Conservation (phyloP, 23 tunicate genomes). For the Halocynthia aurantium region DNA sequence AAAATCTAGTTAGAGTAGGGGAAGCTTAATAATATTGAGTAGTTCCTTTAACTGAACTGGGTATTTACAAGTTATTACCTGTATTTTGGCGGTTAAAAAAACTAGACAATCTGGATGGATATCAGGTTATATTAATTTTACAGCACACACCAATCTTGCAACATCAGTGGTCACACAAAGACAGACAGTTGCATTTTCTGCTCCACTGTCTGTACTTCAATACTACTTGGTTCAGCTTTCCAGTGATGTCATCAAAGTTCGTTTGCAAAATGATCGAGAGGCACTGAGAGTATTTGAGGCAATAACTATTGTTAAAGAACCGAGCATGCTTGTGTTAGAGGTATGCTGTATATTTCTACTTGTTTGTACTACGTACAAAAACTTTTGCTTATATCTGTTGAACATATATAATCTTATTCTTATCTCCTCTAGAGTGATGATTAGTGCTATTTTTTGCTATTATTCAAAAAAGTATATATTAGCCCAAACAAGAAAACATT, state of each 20-base stretch:
- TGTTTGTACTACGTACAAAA: too few species aligned
- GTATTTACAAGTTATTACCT: not conserved
- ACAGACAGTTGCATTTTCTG: conserved; percentile 72
- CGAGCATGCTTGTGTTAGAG: conserved; percentile 70
- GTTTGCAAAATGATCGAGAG: conserved; percentile 40
- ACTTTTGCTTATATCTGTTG: too few species aligned
- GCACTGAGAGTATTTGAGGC: conserved; percentile 68
- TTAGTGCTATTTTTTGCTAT: too few species aligned
- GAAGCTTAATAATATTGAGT: too few species aligned
- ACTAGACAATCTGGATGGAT: too few species aligned
- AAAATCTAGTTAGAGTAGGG: too few species aligned
- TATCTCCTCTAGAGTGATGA: too few species aligned
- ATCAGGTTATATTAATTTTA: not conserved
- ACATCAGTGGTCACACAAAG: conserved; percentile 79
- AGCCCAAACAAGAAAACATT: too few species aligned
- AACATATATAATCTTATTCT: too few species aligned
- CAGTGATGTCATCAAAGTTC: conserved; percentile 54
- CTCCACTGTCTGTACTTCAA: conserved; percentile 70
- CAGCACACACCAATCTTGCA: conserved; percentile 76
- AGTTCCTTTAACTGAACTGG: too few species aligned
- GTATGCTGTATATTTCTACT: conserved; percentile 8
- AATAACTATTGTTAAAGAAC: conserved; percentile 73
- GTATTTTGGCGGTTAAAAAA: not conserved
- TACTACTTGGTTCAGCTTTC: conserved; percentile 89
- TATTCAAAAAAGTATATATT: too few species aligned